Percentiles rank a stretch among this genome's conserved stretches.
Conservation (phyloP, 2,113 vertebrate species). For the Mormoops blainvillei region DNA sequence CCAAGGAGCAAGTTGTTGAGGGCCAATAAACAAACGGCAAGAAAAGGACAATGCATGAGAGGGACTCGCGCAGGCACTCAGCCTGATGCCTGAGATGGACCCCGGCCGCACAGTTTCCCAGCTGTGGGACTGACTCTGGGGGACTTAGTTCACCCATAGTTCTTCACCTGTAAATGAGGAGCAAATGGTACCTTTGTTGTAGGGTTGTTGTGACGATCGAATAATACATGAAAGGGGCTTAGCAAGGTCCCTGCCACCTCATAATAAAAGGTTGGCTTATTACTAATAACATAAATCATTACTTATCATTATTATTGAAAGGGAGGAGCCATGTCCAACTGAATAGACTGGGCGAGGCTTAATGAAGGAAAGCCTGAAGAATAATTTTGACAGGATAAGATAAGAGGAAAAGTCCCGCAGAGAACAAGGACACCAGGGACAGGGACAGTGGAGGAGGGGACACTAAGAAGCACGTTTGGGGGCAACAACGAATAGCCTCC, state of each 20-base stretch:
- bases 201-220: neutral
- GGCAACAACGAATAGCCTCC: neutral
- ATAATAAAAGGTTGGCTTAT: neutral
- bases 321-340: neutral
- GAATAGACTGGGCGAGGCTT: neutral
- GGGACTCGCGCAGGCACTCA: neutral
- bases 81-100: neutral
- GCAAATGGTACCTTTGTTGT: neutral
- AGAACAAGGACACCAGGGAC: neutral
- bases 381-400: neutral
- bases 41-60: neutral
- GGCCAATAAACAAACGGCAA: neutral
- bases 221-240: neutral
- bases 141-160: neutral
- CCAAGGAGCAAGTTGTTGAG: neutral
- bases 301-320: conserved; percentile 2
- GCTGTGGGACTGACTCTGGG: neutral
- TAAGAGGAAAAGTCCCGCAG: neutral
- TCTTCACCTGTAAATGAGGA: neutral
- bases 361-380: neutral
- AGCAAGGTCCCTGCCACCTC: neutral
- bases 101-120: neutral
- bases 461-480: neutral
- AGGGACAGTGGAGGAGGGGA: neutral
- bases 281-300: neutral